These are phyloP conservation scores for Volucella inanis DNA, from an alignment of 2,888 invertebrate genomes.

Conservation along the genomic window DNA sequence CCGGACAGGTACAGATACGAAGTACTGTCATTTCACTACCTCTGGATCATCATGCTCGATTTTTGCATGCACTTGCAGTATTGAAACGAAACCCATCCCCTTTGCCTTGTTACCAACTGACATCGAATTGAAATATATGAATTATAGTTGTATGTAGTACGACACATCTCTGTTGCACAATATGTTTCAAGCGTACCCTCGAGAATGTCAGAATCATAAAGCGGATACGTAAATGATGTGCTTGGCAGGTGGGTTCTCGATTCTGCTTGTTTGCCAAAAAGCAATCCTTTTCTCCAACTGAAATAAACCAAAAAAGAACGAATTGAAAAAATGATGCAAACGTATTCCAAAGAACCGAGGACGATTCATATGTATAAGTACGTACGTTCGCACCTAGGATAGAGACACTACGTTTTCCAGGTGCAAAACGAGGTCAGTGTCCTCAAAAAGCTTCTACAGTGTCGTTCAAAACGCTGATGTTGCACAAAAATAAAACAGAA, in stretches of 20 bases:
- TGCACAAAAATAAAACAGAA: slow-evolving; percentile 23
- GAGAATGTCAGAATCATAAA: slow-evolving; percentile 62
- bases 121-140: slow-evolving; percentile 68
- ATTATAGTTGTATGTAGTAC: slow-evolving; percentile 63
- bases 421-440: slow-evolving; percentile 62
- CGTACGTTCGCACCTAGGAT: not conserved
- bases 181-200: slow-evolving; percentile 40
- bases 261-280: slow-evolving; percentile 45
- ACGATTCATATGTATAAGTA: slow-evolving; percentile 29
- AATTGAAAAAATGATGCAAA: slow-evolving; percentile 8
- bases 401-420: slow-evolving; percentile 28
- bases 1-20: slow-evolving; percentile 21
- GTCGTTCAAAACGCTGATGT: slow-evolving; percentile 12
- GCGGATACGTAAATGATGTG: slow-evolving; percentile 61
- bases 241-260: slow-evolving; percentile 53
- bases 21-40: slow-evolving; percentile 43
- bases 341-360: slow-evolving; percentile 30
- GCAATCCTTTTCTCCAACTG: not conserved
- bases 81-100: not conserved
- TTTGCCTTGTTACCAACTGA: slow-evolving; percentile 24
- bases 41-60: slow-evolving; percentile 21
- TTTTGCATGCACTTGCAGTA: slow-evolving; percentile 25
- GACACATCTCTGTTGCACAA: slow-evolving; percentile 56
- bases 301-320: not conserved
- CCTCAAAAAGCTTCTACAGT: slow-evolving; percentile 17